Evolutionary conservation across 2,113 vertebrate species (phyloP).

Genomic region (Galeopterus variegatus): DNA sequence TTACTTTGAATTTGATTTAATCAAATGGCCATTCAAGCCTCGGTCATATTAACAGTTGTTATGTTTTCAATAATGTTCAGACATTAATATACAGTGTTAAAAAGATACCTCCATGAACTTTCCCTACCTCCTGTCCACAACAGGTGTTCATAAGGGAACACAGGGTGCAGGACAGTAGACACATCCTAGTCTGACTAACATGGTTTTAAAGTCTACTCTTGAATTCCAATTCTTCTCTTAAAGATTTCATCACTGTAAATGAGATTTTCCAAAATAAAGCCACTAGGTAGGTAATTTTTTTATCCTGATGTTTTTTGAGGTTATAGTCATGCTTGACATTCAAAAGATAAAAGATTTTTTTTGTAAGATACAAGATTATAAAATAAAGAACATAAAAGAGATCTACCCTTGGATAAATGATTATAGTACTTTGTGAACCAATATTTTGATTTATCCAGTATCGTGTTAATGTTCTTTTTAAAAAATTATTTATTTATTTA

Average conservation of each 20-base stretch:
- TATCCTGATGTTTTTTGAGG: not conserved
- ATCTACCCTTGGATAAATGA: not conserved
- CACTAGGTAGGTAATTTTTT: not conserved
- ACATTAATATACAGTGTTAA: not conserved
- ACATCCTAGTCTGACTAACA: not conserved
- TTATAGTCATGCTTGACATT: not conserved
- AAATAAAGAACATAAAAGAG: not conserved
- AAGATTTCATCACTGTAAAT: not conserved
- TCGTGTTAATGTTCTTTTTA: not conserved
- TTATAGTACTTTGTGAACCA: not conserved
- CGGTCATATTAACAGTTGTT: not conserved
- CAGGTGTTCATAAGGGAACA: not conserved
- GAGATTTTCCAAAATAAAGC: constrained; percentile 35
- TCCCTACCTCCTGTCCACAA: not conserved
- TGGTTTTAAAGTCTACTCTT: not conserved
- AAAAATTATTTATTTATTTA: no score
- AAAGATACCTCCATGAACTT: not conserved
- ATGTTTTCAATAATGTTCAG: not conserved
- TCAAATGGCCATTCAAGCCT: not conserved
- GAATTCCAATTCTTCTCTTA: not conserved
- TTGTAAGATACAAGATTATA: constrained; percentile 84
- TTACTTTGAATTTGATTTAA: not conserved
- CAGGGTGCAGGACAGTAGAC: not conserved
- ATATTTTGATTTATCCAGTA: not conserved
- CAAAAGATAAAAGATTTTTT: not conserved